Evolutionary conservation across 2,888 invertebrate genomes (phyloP), one percentile per base, ranked within the genome.

Genomic region (Cosmia trapezina): DNA sequence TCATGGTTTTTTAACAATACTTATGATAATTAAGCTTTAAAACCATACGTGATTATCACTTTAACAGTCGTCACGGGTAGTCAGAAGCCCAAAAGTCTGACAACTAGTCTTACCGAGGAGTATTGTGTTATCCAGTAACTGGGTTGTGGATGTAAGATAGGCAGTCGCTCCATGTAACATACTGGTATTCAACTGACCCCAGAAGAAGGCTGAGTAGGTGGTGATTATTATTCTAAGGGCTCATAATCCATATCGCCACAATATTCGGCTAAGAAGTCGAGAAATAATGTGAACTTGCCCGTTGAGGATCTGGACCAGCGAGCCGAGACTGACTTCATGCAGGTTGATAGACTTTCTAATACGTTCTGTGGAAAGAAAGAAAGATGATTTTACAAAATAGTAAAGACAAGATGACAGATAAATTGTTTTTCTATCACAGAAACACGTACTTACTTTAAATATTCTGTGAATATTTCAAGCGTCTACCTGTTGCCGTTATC

Each of bases 261-360:
- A 83, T 91, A 96, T 45, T 96, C 96, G 0, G 96, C 93, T 17
- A 96, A 73, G 77, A 96, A 96, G 68, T 95, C 95, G 0, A 96
- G 88, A 81, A 96, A 96, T 6, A 96, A 73, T 0, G 93, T 94
- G 68, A 96, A 94, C 80, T 96, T 96, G 7, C 96, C 94, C 0
- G 92, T 87, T 0, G 93, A 90, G 0, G 92, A 90, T 1, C 92
- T 83, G 0, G 90, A 88, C 93, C 94, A 94, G 0, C 90, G 84
- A 0, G 90, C 86, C 0, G 96, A 94, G 0, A 96, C 95, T 0
- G 90, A 79, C 78, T 92, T 93, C 94, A 96, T 95, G 69, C 96
- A 96, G 0, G 87, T 87, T 0, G 96, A 94, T 0, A 96, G 88
- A 11, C 89, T 93, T 76, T 95, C 93, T 22, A 96, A 86, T 4